These are phyloP conservation scores for Dufourea novaeangliae DNA, from an alignment of 1,140 invertebrate genomes.

Conservation along the genomic window DNA sequence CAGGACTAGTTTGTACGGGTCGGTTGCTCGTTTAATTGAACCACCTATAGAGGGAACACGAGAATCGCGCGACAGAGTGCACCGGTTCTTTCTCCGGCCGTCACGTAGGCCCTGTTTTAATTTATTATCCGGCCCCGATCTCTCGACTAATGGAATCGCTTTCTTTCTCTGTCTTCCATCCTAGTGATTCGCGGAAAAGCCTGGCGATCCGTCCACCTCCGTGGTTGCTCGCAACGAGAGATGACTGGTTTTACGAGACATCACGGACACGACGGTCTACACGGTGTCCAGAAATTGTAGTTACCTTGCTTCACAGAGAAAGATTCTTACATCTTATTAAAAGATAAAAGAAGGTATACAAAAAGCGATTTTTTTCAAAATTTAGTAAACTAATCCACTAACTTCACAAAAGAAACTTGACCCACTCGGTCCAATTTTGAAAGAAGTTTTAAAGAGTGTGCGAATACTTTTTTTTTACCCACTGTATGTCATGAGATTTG, in stretches of 20 bases:
- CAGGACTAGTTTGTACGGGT: constrained; percentile 36
- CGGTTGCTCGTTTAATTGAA: constrained; percentile 57
- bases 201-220: constrained; percentile 42
- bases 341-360: no score
- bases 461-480: no score
- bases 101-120: constrained; percentile 46
- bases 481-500: no score
- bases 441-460: no score
- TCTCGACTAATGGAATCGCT: constrained; percentile 57
- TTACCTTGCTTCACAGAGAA: no score
- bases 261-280: not conserved
- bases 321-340: no score
- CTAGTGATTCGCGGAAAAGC: constrained; percentile 56
- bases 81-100: constrained; percentile 47
- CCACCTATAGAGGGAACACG: constrained; percentile 40
- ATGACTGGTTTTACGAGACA: constrained; percentile 35
- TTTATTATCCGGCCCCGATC: constrained; percentile 58
- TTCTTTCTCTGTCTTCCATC: no score
- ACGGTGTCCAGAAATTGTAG: not conserved
- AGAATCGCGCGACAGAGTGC: no score
- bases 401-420: no score
- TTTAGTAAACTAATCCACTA: no score
- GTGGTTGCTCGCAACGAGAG: constrained; percentile 22
- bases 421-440: no score
- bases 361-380: no score